phyloP scores from a whole-genome alignment of 2,113 vertebrate genomes.

The Helogale parvula region DNA sequence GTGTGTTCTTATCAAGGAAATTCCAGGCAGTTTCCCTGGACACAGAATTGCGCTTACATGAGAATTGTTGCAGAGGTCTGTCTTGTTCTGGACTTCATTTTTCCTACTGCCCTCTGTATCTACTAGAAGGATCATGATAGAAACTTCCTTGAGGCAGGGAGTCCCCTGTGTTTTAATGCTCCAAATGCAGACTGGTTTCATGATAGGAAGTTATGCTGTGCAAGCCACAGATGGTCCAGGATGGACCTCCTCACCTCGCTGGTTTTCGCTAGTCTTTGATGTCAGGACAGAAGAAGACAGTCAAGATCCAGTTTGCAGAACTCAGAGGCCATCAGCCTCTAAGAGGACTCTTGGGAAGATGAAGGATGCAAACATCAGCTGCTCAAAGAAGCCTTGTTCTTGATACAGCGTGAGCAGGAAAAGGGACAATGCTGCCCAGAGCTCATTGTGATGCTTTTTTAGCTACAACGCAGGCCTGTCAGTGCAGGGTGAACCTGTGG shows the following conservation, averaged over 20 bases:
- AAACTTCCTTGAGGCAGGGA: background rate
- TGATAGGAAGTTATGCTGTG: background rate
- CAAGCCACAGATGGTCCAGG: background rate
- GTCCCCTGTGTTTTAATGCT: background rate
- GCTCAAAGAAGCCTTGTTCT: background rate
- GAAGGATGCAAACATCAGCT: background rate
- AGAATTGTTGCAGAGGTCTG: background rate
- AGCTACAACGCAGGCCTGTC: background rate
- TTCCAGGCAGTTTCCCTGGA: background rate
- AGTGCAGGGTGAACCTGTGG: background rate
- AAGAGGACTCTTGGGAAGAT: constrained; percentile 5
- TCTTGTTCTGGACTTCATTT: background rate
- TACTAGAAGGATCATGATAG: background rate
- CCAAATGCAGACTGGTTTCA: background rate
- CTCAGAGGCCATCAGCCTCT: background rate
- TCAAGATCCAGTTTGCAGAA: background rate
- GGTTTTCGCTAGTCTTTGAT: background rate
- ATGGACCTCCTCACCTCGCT: background rate
- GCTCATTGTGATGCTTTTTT: background rate
- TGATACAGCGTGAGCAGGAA: background rate
- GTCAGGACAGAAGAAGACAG: background rate
- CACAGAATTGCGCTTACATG: background rate
- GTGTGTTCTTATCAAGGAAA: background rate
- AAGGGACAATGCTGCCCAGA: background rate
- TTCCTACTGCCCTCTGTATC: background rate